Evolutionary conservation across 1,140 invertebrate species (phyloP).

Genomic region (Globodera ellingtonae): DNA sequence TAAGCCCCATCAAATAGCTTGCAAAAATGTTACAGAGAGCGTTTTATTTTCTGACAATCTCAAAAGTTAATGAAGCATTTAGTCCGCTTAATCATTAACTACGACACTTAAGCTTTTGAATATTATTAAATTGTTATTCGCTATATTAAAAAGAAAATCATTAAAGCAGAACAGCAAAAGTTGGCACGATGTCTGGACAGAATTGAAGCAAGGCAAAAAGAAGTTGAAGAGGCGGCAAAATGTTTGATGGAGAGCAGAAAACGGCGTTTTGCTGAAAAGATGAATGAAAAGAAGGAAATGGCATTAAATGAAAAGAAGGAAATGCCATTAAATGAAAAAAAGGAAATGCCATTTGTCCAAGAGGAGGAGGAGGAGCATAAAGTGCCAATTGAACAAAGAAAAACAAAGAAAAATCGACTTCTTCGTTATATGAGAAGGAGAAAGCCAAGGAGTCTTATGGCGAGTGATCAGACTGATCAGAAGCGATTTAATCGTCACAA

Average conservation of each 20-base stretch:
- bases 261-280: not conserved
- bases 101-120: too few relatives aligned
- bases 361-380: not conserved
- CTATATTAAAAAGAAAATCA: too few relatives aligned
- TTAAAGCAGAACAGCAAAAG: not conserved
- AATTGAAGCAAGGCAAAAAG: slow-evolving; percentile 24
- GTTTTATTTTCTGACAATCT: too few relatives aligned
- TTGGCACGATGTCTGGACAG: slow-evolving; percentile 30
- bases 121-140: too few relatives aligned
- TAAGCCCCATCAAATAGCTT: too few relatives aligned
- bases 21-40: too few relatives aligned
- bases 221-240: slow-evolving; percentile 24
- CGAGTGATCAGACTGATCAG: not conserved
- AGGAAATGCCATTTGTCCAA: not conserved
- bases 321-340: too few relatives aligned
- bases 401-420: not conserved
- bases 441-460: not conserved
- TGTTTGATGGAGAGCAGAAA: slow-evolving; percentile 33
- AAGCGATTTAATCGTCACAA: not conserved
- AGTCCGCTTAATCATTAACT: too few relatives aligned
- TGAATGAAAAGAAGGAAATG: not conserved
- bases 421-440: slow-evolving; percentile 18
- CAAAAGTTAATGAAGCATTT: too few relatives aligned
- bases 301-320: too few relatives aligned
- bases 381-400: not conserved